phyloP scores from a whole-genome alignment of 2,888 invertebrate genomes.

The Ptilodon capucinus region DNA sequence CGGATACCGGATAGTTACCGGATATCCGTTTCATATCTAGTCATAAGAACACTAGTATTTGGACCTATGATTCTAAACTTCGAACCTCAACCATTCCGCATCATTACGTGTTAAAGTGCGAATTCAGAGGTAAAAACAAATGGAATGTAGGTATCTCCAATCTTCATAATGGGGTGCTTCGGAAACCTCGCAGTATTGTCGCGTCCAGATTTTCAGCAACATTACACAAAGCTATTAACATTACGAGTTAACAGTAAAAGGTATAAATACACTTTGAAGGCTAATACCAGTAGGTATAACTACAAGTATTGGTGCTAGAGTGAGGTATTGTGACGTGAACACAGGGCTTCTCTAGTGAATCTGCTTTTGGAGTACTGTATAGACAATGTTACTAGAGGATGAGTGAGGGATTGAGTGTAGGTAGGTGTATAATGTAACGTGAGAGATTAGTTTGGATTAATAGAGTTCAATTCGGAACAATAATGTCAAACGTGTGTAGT shows the following conservation, averaged over 20 bases:
- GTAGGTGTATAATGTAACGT: too few species aligned
- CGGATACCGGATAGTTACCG: too few species aligned
- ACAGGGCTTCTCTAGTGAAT: constrained; percentile 50
- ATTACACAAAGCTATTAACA: constrained; percentile 8
- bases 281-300: constrained; percentile 23
- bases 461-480: too few species aligned
- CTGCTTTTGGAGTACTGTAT: constrained; percentile 26
- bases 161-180: not conserved
- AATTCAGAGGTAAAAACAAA: not conserved
- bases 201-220: constrained; percentile 13
- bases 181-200: not conserved
- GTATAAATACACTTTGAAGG: constrained; percentile 23
- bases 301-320: constrained; percentile 22
- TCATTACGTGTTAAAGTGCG: not conserved
- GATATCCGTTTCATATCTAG: too few species aligned
- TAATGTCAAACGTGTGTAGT: too few species aligned
- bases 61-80: not conserved
- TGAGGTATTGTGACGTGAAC: constrained; percentile 35
- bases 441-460: too few species aligned
- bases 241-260: constrained; percentile 15
- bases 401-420: too few species aligned
- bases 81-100: not conserved
- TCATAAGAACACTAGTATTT: too few species aligned
- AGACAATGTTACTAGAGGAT: constrained; percentile 38
- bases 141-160: not conserved